Conservation (phyloP, 1,140 invertebrate species). For the Drosophila gunungcola region DNA sequence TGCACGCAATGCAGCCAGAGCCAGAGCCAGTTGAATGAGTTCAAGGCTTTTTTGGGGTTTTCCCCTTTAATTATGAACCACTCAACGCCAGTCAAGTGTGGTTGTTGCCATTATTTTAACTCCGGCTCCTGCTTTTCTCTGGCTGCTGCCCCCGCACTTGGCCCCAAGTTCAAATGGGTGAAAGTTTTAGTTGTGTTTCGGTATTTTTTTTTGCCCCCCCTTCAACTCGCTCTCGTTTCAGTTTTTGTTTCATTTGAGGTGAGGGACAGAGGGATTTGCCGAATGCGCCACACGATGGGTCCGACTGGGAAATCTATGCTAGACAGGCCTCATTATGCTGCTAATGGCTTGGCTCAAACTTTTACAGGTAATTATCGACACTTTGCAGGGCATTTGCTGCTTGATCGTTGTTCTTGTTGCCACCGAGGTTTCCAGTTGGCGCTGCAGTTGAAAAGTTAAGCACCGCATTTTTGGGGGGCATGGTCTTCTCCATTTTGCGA, state of each 20-base stretch:
- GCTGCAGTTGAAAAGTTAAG: conserved; percentile 55
- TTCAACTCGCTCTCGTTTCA: background rate
- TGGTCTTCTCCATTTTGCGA: conserved; percentile 13
- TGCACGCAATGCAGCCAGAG: conserved; percentile 72
- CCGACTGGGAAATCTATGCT: conserved; percentile 57
- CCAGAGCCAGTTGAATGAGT: conserved; percentile 52
- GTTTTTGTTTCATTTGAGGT: conserved; percentile 33
- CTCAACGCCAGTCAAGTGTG: conserved; percentile 68
- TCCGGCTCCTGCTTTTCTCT: conserved; percentile 28
- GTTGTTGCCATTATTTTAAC: conserved; percentile 59
- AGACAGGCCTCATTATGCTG: conserved; percentile 77
- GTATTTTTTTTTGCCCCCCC: conserved; percentile 15
- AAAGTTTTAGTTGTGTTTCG: conserved; percentile 57
- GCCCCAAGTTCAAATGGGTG: conserved; percentile 54
- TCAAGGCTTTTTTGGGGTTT: conserved; percentile 64
- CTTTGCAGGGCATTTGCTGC: conserved; percentile 48
- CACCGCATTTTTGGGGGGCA: conserved; percentile 32
- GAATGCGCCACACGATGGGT: conserved; percentile 29
- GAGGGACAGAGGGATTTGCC: conserved; percentile 28
- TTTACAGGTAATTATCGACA: conserved; percentile 80
- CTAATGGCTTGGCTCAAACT: conserved; percentile 77
- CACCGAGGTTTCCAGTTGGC: conserved; percentile 31
- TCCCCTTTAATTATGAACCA: conserved; percentile 70
- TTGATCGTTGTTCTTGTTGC: conserved; percentile 21
- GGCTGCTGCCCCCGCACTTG: conserved; percentile 26